These are phyloP conservation scores for Apostichopus japonicus DNA, from an alignment of 35 echinoderm and acorn worm genomes.

Conservation along the genomic window DNA sequence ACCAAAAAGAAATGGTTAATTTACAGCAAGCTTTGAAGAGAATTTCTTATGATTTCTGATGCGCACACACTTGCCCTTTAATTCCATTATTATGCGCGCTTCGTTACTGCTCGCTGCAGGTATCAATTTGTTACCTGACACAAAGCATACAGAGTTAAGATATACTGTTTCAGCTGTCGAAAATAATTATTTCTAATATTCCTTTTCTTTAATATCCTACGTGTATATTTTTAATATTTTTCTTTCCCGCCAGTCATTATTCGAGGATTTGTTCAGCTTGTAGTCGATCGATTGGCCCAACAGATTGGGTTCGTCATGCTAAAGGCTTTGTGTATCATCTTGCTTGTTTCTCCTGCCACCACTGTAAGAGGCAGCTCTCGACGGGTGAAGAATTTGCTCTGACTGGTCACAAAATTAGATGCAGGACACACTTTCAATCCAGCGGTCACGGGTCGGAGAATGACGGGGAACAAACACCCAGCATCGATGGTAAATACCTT, in stretches of 20 bases:
- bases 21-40: too few species aligned
- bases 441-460: neutral
- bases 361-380: conserved; percentile 92
- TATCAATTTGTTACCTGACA: too few species aligned
- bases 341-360: conserved; percentile 91
- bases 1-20: too few species aligned
- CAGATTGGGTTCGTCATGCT: conserved; percentile 88
- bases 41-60: too few species aligned
- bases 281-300: conserved; percentile 66
- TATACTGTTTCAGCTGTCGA: neutral
- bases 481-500: neutral
- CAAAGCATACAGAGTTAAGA: too few species aligned
- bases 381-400: conserved; percentile 95
- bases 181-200: neutral
- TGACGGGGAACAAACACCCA: neutral
- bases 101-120: neutral
- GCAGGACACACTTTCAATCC: conserved; percentile 75
- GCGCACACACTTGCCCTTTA: neutral
- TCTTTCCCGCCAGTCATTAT: conserved; percentile 68
- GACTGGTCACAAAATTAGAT: conserved; percentile 74
- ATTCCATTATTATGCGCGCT: neutral
- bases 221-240: neutral
- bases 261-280: conserved; percentile 79
- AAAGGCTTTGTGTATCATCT: conserved; percentile 88
- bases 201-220: neutral